Evolutionary conservation across 2,797 vertebrate genomes (phyloP), one percentile per base, ranked within the genome.

Genomic region (Avahi laniger): DNA sequence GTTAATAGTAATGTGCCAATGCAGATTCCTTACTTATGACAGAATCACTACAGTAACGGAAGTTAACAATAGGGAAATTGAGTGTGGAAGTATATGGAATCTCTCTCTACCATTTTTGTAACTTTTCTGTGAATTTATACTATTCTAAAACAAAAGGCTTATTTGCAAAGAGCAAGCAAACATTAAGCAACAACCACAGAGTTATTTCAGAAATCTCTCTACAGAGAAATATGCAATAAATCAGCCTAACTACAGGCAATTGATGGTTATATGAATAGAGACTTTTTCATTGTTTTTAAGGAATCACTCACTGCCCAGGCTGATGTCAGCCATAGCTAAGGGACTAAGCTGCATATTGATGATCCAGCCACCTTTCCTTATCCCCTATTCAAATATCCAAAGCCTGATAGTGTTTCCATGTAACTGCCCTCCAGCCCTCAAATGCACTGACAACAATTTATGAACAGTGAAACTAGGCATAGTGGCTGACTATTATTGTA

Each of bases 131-230:
- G 72, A 73, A 84, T 72, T 72, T 73, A 7, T 46, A 33, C 70
- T 79, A 52, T 94, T 79, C 59, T 72, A 91, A 91, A 84, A 69
- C 72, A 93, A 79, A 89, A 65, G 41, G 24, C 52, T 67, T 43
- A 30, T 65, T 91, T 79, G 18, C 4, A 48, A 57, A 75, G 3
- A 4, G n/a, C 50, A 48, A 81, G 63, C 15, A 70, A 73, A 43
- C 1, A 7, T 48, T 24, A 67, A 75, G 20, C 30, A 83, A 78
- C 24, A 70, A 54, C 30, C 85, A 86, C 80, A 28, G 38, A 89
- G 15, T 67, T 82, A 67, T 65, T 92, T 94, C 80, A 69, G 41
- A 89, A 94, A 79, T 73, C 4, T 76, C 54, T 81, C 41, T 78
- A 12, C 15, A 67, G 35, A 87, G 22, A 92, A 78, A 78, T 22